Conservation (phyloP, 1,140 invertebrate species). For the Plodia interpunctella region DNA sequence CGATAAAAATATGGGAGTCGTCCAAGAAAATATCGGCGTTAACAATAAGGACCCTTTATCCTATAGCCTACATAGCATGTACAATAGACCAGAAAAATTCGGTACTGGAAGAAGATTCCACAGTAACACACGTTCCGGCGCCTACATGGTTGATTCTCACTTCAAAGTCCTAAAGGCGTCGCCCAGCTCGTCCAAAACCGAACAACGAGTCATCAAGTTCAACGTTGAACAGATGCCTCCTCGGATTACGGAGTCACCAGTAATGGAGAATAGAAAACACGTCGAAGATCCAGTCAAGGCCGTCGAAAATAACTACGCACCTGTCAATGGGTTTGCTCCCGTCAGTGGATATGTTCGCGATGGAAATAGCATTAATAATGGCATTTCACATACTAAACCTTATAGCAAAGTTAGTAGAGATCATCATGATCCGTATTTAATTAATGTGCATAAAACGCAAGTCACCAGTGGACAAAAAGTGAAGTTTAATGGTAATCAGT, state of each 20-base stretch:
- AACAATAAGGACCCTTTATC: background rate
- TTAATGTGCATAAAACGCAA: conserved; percentile 26
- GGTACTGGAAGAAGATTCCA: conserved; percentile 21
- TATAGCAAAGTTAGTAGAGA: background rate
- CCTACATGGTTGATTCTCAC: conserved; percentile 37
- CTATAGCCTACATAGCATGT: background rate
- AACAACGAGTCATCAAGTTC: background rate
- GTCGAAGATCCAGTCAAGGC: background rate
- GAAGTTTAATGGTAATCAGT: conserved; percentile 18
- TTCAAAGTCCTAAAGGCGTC: conserved; percentile 32
- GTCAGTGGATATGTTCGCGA: background rate
- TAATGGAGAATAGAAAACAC: background rate
- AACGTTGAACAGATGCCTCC: background rate
- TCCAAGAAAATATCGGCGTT: background rate
- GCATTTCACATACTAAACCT: background rate
- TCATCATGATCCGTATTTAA: conserved; percentile 7
- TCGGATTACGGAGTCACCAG: background rate
- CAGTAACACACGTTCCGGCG: conserved; percentile 18
- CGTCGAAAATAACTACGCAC: background rate
- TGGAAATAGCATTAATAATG: background rate
- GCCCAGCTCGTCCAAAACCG: conserved; percentile 10
- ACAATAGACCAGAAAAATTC: conserved; percentile 25
- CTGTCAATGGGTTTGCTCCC: background rate
- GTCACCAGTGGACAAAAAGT: conserved; percentile 19
- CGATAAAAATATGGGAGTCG: background rate